Evolutionary conservation across 2,113 vertebrate genomes (phyloP), one percentile per base, ranked within the genome.

Genomic region (Carassius gibelio): DNA sequence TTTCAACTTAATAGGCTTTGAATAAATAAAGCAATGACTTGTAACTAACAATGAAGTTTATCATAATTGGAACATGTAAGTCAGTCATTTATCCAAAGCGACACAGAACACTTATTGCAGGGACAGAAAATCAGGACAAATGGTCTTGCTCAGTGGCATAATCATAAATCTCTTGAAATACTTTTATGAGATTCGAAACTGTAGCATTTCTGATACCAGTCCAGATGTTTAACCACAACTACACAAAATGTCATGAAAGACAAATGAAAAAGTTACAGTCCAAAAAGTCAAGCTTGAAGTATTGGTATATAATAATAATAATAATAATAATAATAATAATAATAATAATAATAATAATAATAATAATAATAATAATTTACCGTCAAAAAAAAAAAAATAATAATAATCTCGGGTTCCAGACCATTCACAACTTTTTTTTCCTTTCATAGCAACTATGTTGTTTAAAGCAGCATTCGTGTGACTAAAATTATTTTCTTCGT

Each of bases 11-110:
- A 50, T 48, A 10, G 42, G 34, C 79, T 81, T 81, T 81, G 15
- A 34, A 81, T 68, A 69, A 68, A 81, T 68, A 68, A 66, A 68
- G 8, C 59, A 64, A 64, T 48, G 14, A 8, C 42, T 30, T 80
- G 59, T 48, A 48, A 81, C 42, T 69, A 81, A 50, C 69, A 52
- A 81, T 21, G 8, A 68, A 34, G 23, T 68, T 10, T 11, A 34
- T 68, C 23, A 81, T 38, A 81, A 11, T 81, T 13, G 52, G 42
- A 68, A 23, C 26, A 52, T 68, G 23, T 6, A 55, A 9, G 76
- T 15, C 19, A 48, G 36, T 66, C 14, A 48, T 45, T 42, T 62
- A 79, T 42, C 36, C 36, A 64, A 19, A 66, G 5, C 0, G 1
- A 62, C 36, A 30, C n/a, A 55, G 45, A 26, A 77, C 68, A 57